Conservation (phyloP, 2,113 vertebrate genomes). For the Seriola aureovittata region DNA sequence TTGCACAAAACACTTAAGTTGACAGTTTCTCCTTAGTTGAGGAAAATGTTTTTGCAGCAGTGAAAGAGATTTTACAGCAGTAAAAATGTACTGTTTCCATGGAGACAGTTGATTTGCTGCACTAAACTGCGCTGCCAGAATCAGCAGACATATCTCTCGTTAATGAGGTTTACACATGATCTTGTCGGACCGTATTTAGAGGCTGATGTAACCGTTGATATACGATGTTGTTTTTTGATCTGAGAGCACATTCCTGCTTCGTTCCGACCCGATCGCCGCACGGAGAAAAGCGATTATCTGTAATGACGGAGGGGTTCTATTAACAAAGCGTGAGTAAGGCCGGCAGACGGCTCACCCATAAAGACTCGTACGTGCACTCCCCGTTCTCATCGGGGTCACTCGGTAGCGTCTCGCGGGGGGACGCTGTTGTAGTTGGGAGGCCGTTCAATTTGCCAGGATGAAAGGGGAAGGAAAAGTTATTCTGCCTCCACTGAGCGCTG, state of each 20-base stretch:
- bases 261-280: background rate
- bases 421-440: conserved; percentile 18
- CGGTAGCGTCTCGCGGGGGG: background rate
- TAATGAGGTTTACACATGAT: background rate
- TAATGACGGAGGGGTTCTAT: background rate
- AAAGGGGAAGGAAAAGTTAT: conserved; percentile 54
- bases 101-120: too few species aligned
- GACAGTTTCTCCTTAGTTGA: too few species aligned
- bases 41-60: too few species aligned
- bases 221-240: conserved; percentile 2
- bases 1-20: too few species aligned
- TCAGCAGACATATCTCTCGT: too few species aligned
- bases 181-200: background rate
- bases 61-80: too few species aligned
- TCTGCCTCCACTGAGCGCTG: conserved; percentile 26
- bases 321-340: background rate
- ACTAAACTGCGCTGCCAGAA: background rate
- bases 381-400: conserved; percentile 22
- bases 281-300: background rate
- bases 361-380: background rate
- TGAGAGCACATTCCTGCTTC: background rate
- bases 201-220: background rate
- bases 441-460: conserved; percentile 51
- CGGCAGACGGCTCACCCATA: background rate
- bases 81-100: too few species aligned